Percentiles rank a stretch among this genome's conserved stretches.
phyloP scores from a whole-genome alignment of 1,140 invertebrate species.

The Globodera ellingtonae region DNA sequence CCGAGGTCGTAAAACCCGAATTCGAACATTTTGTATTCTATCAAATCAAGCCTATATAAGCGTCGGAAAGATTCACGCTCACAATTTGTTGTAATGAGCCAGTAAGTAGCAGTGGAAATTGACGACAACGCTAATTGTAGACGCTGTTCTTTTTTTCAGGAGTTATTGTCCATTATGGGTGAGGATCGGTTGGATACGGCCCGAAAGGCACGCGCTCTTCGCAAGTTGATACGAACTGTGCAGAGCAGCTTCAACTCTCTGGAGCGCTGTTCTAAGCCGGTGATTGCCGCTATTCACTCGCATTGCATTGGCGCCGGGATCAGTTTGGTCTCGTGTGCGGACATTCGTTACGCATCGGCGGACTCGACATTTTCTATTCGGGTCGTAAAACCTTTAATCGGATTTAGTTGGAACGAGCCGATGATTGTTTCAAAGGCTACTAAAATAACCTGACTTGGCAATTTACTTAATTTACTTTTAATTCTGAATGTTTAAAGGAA shows the following conservation, averaged over 20 bases:
- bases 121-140: too few relatives aligned
- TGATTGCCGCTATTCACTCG: slow-evolving; percentile 43
- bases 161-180: slow-evolving; percentile 34
- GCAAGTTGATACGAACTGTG: slow-evolving; percentile 73
- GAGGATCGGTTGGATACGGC: slow-evolving; percentile 75
- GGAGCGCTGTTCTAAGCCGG: slow-evolving; percentile 82
- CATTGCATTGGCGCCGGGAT: slow-evolving; percentile 80
- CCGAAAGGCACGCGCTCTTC: slow-evolving; percentile 72
- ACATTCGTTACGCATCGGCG: slow-evolving; percentile 85
- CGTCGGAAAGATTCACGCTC: background rate
- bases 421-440: too few relatives aligned
- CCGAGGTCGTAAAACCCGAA: too few relatives aligned
- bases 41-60: background rate
- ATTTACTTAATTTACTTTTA: background rate
- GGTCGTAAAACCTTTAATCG: slow-evolving; percentile 29
- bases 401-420: background rate
- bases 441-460: background rate
- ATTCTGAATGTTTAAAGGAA: slow-evolving; percentile 54
- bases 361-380: slow-evolving; percentile 90
- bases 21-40: too few relatives aligned
- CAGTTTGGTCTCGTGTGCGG: slow-evolving; percentile 81
- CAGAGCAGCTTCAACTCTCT: slow-evolving; percentile 69
- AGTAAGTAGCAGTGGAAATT: too few relatives aligned
- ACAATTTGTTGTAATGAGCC: background rate
- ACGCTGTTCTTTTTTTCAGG: slow-evolving; percentile 23